Base-by-base conservation (phyloP, 2,113 vertebrate genomes). In the Procavia capensis region DNA sequence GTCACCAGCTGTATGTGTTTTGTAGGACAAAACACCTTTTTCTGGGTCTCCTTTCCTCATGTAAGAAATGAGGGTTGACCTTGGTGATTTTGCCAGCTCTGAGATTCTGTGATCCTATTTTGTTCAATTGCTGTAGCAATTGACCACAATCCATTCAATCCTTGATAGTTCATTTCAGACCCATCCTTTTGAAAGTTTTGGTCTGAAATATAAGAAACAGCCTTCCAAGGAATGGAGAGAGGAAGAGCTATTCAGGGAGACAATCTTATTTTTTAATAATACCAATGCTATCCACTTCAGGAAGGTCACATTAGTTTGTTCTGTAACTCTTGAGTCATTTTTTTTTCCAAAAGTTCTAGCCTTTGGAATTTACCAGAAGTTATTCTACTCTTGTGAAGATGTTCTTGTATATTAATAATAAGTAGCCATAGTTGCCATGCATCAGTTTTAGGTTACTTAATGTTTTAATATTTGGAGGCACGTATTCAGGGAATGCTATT, bases 111-210 rank as follows among this genome's bases (percentile, higher is more conserved):
- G 81, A 87, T 79, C 47, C n/a, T 86, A 14, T 92, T 96, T 81
- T 94, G 68, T 95, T 94, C 88, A 88, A 34, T 92, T 96, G 79
- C 85, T 97, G 68, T 91, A 85, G 88, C 91, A 96, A 94, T 92
- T 89, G 93, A 74, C 39, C 66, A 75, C 20, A 80, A 54, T 83
- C 41, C 47, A 47, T 76, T 93, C 64, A 91, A 75, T 79, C 9
- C 1, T 50, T 85, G 72, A 1, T 63, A 81, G 74, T 92, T 93
- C 54, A 94, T 94, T 92, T 83, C 50, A 91, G 66, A 59, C 31
- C 14, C 74, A 93, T 92, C 50, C 80, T 92, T 95, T 94, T 86
- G 5, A 93, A 93, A 80, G 79, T 86, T 95, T 92, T 95, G 68
- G 43, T 91, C 83, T 76, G 54, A 83, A 93, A 97, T 85, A 91